Base-by-base conservation (phyloP, 2,888 invertebrate species). In the Campoletis raptor region DNA sequence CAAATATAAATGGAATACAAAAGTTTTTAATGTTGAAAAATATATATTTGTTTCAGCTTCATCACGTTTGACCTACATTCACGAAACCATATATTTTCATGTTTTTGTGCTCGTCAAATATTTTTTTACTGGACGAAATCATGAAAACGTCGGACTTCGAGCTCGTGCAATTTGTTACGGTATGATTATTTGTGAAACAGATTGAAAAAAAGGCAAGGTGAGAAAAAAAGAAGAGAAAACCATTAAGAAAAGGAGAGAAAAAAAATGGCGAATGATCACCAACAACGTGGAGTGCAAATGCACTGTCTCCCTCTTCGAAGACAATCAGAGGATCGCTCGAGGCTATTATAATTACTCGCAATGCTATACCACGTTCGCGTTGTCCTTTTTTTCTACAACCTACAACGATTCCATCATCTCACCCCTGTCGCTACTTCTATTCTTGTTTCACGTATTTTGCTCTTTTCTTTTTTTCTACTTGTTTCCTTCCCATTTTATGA, bases 281-380 rank as follows among this genome's bases (percentile, higher is more conserved):
- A 61, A 80, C 81, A 61, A 42, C 36, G 72, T 37, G 57, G 24
- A 48, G 66, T 42, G 30, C 45, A 57, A 73, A 82, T 83, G 70
- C 61, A 72, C 48, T 30, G 37, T 37, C 69, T 72, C 30, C 61
- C 64, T 70, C 73, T 30, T 61, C 67, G 54, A 84, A 81, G 81
- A 86, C 84, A 86, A 86, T 86, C 86, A 74, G 64, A 76, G 40
- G 61, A 81, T 37, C 89, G 88, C 88, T 85, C 77, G 88, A 85
- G 88, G 87, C 86, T 87, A 85, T 88, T 91, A 91, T 92, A 92
- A 92, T 92, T 91, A 91, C 90, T 90, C 86, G 86, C 73, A 72
- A 82, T 30, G n/a, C 79, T 67, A 40, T 67, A 40, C 72, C 36
- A 37, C 42, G 45, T 61, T 45, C 48, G n/a, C 90, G 88, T 88